Evolutionary conservation across 2,888 invertebrate species (phyloP).

Genomic region (Heterodera filipjevi): DNA sequence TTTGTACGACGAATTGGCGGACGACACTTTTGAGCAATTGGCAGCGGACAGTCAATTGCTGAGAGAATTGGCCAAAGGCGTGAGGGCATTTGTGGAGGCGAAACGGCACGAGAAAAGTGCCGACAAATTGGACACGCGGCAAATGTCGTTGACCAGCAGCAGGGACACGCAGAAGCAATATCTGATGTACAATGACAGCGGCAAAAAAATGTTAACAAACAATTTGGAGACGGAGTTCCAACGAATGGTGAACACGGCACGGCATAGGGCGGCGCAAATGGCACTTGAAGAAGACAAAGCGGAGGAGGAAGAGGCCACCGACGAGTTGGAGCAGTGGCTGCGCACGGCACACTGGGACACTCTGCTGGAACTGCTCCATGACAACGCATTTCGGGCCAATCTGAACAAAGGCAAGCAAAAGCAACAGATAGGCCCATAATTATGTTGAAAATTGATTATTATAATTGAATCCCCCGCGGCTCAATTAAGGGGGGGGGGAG

Average conservation of each 20-base stretch:
- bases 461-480: too few relatives aligned
- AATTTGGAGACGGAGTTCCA: neutral
- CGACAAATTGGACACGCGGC: neutral
- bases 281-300: neutral
- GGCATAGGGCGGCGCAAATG: neutral
- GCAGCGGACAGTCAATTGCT: neutral
- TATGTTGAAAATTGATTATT: neutral
- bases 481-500: too few relatives aligned
- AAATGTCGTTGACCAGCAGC: too few relatives aligned
- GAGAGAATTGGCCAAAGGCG: neutral
- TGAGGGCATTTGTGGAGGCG: constrained; percentile 7
- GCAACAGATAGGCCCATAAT: neutral
- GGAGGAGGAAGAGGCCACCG: neutral
- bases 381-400: neutral
- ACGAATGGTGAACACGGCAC: neutral
- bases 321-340: constrained; percentile 6
- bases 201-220: neutral
- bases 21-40: neutral
- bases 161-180: too few relatives aligned
- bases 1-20: neutral
- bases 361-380: neutral
- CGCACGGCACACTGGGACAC: neutral
- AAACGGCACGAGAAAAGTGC: neutral
- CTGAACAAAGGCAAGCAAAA: neutral
- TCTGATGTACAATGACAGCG: too few relatives aligned